phyloP scores from a whole-genome alignment of 2,888 invertebrate species.

The Acleris literana region DNA sequence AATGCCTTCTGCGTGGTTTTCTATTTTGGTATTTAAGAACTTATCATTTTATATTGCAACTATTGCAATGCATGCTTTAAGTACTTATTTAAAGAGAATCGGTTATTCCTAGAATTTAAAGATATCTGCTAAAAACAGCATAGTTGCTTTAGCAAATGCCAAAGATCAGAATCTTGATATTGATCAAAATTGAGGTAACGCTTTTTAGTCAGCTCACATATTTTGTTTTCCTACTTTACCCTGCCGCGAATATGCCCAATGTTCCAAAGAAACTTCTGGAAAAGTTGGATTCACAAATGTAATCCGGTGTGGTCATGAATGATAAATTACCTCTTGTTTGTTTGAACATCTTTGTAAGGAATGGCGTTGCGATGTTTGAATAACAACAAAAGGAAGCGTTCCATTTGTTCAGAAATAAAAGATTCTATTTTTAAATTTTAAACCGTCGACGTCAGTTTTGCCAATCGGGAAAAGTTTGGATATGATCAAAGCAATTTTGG shows the following conservation, averaged over 20 bases:
- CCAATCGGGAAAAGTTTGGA: not conserved
- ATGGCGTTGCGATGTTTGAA: conserved; percentile 17
- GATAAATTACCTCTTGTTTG: conserved; percentile 34
- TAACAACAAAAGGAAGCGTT: conserved; percentile 12
- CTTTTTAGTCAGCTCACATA: conserved; percentile 26
- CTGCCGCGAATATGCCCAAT: conserved; percentile 23
- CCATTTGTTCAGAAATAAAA: not conserved
- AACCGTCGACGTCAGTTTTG: not conserved
- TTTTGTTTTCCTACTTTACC: conserved; percentile 7
- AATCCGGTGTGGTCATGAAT: conserved; percentile 30
- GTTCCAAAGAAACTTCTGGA: conserved; percentile 19
- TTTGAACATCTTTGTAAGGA: conserved; percentile 30
- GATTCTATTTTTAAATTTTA: not conserved
- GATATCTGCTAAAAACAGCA: conserved; percentile 19
- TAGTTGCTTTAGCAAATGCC: conserved; percentile 43
- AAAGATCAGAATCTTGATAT: conserved; percentile 51
- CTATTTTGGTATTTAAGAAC: conserved; percentile 39
- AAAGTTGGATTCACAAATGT: conserved; percentile 26
- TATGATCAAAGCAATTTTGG: not conserved
- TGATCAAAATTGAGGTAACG: conserved; percentile 27
- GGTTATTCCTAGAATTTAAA: conserved; percentile 7
- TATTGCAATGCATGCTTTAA: conserved; percentile 32
- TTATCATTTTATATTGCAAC: conserved; percentile 25
- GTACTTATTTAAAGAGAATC: conserved; percentile 7
- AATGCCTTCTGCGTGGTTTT: conserved; percentile 56